Evolutionary conservation across 2,888 invertebrate species (phyloP), one percentile per base, ranked within the genome.

Genomic region (Acanthococcus lagerstroemiae): DNA sequence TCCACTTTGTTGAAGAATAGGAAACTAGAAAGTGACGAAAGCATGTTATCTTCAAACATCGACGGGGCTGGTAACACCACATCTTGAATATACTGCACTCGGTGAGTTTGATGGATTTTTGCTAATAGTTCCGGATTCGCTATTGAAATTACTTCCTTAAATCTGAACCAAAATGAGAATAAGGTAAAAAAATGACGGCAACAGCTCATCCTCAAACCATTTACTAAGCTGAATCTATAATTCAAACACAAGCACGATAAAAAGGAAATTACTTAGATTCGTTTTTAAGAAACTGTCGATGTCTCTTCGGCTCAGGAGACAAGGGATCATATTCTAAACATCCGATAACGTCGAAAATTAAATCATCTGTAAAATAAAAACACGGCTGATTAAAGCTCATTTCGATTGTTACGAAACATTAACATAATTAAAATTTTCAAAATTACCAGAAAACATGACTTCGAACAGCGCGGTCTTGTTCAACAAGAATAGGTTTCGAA

Each of bases 1-100:
- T 99, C 97, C 76, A 96, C 93, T 81, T 99, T 97, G 80, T 96
- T 97, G 80, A 99, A 99, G 83, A 95, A 99, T 79, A 99, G 93
- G 82, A 97, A 97, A 82, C 95, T 96, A 76, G 91, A 93, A 74
- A 99, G 81, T 68, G 95, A 94, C 74, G 95, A 95, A 71, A 99
- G 83, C 85, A 97, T 87, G 77, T 97, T 99, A 78, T 99, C 99
- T 77, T 99, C 99, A 78, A 97, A 99, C 73, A 99, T 92, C 72
- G 95, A 95, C 12, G 99, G 97, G 56, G 97, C 94, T 24, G 99
- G 99, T 75, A 99, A 81, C 73, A 99, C 97, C 73, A 97, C 95
- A 79, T 99, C 99, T 76, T 92, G 91, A 74, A 99, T 96, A 79
- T 99, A 99, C 81, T 99, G 99, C 74, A 99, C 96, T 77, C 97